Conservation (phyloP, 1,140 invertebrate genomes). For the Caenorhabditis inopinata region DNA sequence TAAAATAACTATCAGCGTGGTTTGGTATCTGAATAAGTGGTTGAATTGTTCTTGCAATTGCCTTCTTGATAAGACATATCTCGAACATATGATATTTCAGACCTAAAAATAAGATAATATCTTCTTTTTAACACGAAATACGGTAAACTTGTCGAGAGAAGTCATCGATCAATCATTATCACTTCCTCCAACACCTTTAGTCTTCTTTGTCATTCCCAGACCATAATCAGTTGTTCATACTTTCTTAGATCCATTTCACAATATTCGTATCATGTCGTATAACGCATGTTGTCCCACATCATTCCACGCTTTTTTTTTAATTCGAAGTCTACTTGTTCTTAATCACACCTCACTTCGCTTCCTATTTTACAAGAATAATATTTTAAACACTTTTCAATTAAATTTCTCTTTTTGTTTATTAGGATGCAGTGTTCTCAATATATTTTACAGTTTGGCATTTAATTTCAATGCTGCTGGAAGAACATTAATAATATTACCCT, state of each 20-base stretch:
- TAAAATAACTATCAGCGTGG: no score
- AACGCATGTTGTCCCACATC: neutral
- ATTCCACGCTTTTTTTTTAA: neutral
- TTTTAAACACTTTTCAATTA: no score
- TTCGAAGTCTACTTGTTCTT: neutral
- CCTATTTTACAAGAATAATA: no score
- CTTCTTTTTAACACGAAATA: neutral
- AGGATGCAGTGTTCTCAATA: no score
- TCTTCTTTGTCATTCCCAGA: neutral
- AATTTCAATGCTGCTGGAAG: no score
- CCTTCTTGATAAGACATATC: no score
- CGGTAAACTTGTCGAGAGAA: no score
- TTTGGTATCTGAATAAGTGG: no score
- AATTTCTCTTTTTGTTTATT: neutral
- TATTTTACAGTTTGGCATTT: no score
- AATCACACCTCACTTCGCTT: neutral
- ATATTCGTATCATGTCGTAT: neutral
- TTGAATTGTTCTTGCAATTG: no score
- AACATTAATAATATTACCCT: no score
- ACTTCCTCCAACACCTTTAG: neutral
- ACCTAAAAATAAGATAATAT: neutral
- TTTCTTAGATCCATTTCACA: neutral
- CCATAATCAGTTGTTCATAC: neutral
- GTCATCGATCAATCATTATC: neutral
- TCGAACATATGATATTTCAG: no score